Conservation (phyloP, 2,888 invertebrate genomes). For the Coelinius sp. region DNA sequence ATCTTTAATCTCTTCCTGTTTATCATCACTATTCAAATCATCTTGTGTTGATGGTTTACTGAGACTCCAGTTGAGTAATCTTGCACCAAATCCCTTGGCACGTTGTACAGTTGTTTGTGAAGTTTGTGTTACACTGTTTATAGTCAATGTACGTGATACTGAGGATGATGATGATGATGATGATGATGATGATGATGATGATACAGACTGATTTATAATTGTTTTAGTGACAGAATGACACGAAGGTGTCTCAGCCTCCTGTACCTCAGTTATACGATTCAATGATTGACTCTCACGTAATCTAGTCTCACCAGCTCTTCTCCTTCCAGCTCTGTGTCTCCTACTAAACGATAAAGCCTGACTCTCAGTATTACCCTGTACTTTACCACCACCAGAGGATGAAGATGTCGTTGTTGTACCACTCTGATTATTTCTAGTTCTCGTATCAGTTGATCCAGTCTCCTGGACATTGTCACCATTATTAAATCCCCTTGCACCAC, state of each 20-base stretch:
- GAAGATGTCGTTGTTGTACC: constrained; percentile 58
- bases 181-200: constrained; percentile 45
- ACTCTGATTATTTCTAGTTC: constrained; percentile 48
- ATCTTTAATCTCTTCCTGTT: constrained; percentile 38
- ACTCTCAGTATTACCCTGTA: constrained; percentile 61
- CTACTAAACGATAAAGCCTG: constrained; percentile 69
- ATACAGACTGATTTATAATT: constrained; percentile 28
- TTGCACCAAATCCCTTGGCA: constrained; percentile 72
- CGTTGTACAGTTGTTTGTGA: constrained; percentile 65
- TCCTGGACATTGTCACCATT: constrained; percentile 55
- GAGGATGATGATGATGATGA: too few relatives aligned
- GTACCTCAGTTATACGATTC: constrained; percentile 89
- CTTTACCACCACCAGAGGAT: constrained; percentile 56
- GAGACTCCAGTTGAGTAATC: constrained; percentile 71
- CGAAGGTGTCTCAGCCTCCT: constrained; percentile 76
- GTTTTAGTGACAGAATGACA: constrained; percentile 52
- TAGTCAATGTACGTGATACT: constrained; percentile 22
- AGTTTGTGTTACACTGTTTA: constrained; percentile 47
- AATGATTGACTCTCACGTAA: constrained; percentile 87
- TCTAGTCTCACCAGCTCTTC: constrained; percentile 77
- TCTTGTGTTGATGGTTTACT: constrained; percentile 33
- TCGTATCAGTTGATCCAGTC: constrained; percentile 50
- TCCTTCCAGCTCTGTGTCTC: constrained; percentile 73
- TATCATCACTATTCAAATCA: constrained; percentile 13
- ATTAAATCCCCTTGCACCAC: constrained; percentile 66